Conservation (phyloP, 37 sponge, comb jelly and placozoan genomes). For the Mnemiopsis leidyi region DNA sequence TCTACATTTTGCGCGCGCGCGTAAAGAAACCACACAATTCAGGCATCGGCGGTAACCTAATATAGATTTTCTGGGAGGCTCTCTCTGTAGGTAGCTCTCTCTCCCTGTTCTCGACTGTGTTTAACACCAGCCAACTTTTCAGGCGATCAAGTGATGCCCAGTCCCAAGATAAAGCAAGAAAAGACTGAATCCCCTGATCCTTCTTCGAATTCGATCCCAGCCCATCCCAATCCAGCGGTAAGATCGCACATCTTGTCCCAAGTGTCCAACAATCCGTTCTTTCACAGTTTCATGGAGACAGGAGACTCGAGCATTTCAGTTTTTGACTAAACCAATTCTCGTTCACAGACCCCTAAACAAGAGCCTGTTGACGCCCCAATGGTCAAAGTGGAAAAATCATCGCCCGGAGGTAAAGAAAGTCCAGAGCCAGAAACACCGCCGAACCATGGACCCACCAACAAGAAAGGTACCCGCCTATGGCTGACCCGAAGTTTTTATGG, state of each 20-base stretch:
- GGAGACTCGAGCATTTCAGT: no score
- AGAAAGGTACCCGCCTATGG: no score
- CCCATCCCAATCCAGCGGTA: not conserved
- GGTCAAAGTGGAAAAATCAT: constrained; percentile 32
- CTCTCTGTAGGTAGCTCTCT: not conserved
- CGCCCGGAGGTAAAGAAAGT: not conserved
- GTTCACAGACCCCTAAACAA: not conserved
- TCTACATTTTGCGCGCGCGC: constrained; percentile 23
- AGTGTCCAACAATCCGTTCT: no score
- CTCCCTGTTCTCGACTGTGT: not conserved
- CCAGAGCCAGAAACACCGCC: not conserved
- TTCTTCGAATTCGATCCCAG: not conserved
- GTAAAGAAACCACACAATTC: not conserved
- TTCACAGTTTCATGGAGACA: no score
- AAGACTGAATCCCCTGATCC: constrained; percentile 10
- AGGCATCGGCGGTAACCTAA: constrained; percentile 48
- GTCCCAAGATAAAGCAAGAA: constrained; percentile 37
- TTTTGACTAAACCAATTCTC: not conserved
- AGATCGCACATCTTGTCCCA: no score
- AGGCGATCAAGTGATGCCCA: not conserved
- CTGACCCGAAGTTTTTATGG: no score
- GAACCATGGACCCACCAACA: not conserved
- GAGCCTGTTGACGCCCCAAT: not conserved
- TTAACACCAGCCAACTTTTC: not conserved
- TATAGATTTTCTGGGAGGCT: constrained; percentile 17